Evolutionary conservation across 2,113 vertebrate species (phyloP).

Genomic region (Halichoeres trimaculatus): DNA sequence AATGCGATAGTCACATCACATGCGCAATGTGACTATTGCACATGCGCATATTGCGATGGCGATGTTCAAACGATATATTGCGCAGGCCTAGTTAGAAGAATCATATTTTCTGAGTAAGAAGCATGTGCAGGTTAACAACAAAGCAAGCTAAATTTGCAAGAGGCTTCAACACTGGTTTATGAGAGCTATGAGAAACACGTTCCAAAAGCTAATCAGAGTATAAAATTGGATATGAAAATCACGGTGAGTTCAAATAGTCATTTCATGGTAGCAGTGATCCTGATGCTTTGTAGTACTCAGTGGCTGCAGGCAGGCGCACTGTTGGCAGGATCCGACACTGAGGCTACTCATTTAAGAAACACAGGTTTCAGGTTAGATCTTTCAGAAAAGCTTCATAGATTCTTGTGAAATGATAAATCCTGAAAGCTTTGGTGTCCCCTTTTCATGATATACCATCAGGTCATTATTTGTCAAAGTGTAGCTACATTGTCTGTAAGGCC

Average conservation of each 20-base stretch:
- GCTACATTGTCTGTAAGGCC: too few relatives aligned
- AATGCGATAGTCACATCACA: too few relatives aligned
- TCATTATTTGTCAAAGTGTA: too few relatives aligned
- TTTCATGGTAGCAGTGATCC: constrained; percentile 27
- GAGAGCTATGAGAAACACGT: background rate
- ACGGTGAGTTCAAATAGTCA: constrained; percentile 24
- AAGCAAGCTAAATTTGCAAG: background rate
- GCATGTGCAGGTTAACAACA: background rate
- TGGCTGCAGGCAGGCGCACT: constrained; percentile 15
- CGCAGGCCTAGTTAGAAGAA: too few relatives aligned
- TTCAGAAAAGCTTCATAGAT: too few relatives aligned
- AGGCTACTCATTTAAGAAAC: constrained; percentile 8
- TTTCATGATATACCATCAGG: too few relatives aligned
- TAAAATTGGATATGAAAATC: constrained; percentile 29
- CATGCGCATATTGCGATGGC: too few relatives aligned
- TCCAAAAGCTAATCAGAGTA: background rate
- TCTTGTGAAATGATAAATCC: too few relatives aligned
- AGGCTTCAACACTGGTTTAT: constrained; percentile 2
- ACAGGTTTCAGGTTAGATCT: background rate
- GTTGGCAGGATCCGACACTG: constrained; percentile 19
- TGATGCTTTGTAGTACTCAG: background rate
- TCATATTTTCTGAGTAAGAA: background rate
- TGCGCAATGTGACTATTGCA: too few relatives aligned
- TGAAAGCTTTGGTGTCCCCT: too few relatives aligned
- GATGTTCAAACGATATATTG: too few relatives aligned